Evolutionary conservation across 2,113 vertebrate species (phyloP).

Genomic region (Poecile atricapillus): DNA sequence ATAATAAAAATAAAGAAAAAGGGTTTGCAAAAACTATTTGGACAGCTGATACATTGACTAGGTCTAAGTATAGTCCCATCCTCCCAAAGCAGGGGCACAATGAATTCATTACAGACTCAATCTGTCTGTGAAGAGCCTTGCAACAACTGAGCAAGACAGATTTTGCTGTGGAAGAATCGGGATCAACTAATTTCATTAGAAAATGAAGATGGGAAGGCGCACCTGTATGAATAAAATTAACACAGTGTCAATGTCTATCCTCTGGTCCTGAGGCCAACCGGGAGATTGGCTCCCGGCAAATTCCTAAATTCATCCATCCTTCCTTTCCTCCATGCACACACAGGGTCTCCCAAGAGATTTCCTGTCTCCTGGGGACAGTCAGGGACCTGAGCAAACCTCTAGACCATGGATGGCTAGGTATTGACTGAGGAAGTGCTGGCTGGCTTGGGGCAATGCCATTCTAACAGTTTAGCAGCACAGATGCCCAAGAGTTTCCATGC

Average conservation of each 20-base stretch:
- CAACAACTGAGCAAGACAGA: not conserved
- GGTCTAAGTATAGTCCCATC: not conserved
- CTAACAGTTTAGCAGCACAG: not conserved
- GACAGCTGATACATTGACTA: not conserved
- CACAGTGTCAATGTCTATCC: not conserved
- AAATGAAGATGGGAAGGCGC: not conserved
- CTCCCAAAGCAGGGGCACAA: not conserved
- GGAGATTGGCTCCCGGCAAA: not conserved
- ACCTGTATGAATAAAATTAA: not conserved
- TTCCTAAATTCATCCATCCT: not conserved
- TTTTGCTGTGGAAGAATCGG: not conserved
- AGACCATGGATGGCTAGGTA: not conserved
- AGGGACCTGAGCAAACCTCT: not conserved
- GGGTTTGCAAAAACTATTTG: not conserved
- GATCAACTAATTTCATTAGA: not conserved
- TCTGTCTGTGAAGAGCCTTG: not conserved
- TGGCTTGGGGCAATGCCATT: not conserved
- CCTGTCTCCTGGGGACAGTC: not conserved
- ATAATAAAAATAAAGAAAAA: not conserved
- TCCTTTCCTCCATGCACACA: not conserved
- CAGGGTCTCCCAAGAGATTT: not conserved
- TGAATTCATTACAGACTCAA: not conserved
- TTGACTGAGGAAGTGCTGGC: not conserved
- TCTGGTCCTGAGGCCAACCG: not conserved
- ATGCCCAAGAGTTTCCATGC: not conserved